Evolutionary conservation across 2,888 invertebrate species (phyloP), one percentile per base, ranked within the genome.

Genomic region (Xanthia togata): DNA sequence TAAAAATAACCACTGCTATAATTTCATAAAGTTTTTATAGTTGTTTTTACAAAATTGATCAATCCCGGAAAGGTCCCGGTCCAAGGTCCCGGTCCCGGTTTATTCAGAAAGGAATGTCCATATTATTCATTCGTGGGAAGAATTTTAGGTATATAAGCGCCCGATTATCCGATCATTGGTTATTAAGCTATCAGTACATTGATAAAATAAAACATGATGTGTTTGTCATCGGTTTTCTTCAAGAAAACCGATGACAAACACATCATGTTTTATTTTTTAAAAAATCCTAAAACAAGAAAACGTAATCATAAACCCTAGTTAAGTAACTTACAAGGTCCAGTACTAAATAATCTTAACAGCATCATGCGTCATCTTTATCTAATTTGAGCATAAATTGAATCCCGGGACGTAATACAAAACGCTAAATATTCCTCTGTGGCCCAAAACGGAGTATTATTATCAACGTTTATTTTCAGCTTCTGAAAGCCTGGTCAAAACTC

Each of bases 351-450:
- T 70, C 20, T 23, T 69, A 82, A 70, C 23, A 70, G 3, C 70
- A n/a, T 26, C 65, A 60, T 77, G 14, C 55, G 23, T 82, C 78
- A 60, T 62, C 47, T 63, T 70, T 60, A 80, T 82, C 47, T 50
- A 82, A 77, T 80, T 82, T 82, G 8, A 31, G 38, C 14, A 35
- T 79, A 50, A 83, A 83, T 83, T 72, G 68, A 65, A 83, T 70
- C 31, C 23, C 50, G 57, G 50, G 44, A 83, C 59, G 65, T 47
- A 47, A 57, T 2, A 57, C 69, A 69, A 35, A 57, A 44, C 14
- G 31, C 35, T 57, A 83, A 82, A 73, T 78, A 70, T 79, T 81
- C 44, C 23, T 38, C 5, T 26, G 44, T 38, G n/a, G 12, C 1
- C 38, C 8, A 76, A 60, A 65, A 65, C 1, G 1, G 47, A 23